Percentiles rank a stretch among this genome's conserved stretches.
phyloP scores from a whole-genome alignment of 2,113 vertebrate genomes.

The Rhombomys opimus region DNA sequence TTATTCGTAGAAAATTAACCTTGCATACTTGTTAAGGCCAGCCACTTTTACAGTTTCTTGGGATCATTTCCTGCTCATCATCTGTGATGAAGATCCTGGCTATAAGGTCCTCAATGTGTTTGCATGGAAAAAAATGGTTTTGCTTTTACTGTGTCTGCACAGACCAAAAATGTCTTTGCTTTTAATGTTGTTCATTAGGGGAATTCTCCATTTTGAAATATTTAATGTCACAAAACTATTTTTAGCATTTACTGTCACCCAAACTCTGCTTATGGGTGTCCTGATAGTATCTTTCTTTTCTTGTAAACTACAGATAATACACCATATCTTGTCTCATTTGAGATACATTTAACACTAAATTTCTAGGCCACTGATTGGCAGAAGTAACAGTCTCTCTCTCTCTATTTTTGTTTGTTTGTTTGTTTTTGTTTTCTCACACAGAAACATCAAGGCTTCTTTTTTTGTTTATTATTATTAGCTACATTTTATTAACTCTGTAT shows the following conservation, averaged over 20 bases:
- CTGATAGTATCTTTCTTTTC: neutral
- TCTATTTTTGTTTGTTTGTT: neutral
- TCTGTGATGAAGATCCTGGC: neutral
- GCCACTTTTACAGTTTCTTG: neutral
- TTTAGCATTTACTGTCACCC: neutral
- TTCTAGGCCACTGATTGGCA: neutral
- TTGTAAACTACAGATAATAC: rapidly evolving
- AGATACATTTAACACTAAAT: neutral
- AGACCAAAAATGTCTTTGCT: neutral
- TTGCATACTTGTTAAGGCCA: neutral
- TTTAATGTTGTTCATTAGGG: neutral
- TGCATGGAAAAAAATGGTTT: neutral
- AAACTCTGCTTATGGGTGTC: neutral
- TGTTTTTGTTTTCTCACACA: neutral
- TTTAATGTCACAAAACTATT: neutral
- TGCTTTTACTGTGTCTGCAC: neutral
- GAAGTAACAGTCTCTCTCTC: neutral
- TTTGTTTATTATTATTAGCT: neutral
- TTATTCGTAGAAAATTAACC: neutral
- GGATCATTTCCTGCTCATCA: neutral
- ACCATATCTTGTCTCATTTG: neutral
- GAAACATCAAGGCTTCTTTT: neutral
- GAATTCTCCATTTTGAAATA: neutral
- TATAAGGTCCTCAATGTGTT: neutral
- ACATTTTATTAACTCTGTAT: no score